Percentiles rank a stretch among this genome's conserved stretches.
phyloP scores from a whole-genome alignment of 2,888 invertebrate species.

The Cylindroiulus punctatus region DNA sequence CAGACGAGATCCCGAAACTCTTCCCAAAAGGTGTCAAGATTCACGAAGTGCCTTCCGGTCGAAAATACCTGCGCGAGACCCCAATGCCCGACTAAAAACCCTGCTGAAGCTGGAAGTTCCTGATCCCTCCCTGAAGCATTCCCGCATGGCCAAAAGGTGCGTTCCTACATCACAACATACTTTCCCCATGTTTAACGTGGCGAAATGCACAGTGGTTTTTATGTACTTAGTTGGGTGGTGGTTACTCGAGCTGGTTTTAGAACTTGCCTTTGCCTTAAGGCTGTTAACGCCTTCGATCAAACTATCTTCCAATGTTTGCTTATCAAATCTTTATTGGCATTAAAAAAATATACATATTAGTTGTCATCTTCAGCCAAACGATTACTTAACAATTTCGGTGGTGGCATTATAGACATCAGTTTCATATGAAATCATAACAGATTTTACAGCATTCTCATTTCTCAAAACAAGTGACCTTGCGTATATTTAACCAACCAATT shows the following conservation, averaged over 20 bases:
- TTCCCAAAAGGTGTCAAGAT: slow-evolving; percentile 79
- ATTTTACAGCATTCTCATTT: too few species aligned
- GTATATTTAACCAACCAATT: too few species aligned
- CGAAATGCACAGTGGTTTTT: background rate
- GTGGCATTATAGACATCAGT: too few species aligned
- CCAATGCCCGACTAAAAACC: slow-evolving; percentile 44
- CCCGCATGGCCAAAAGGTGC: background rate
- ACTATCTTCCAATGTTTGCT: background rate
- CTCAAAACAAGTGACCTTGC: too few species aligned
- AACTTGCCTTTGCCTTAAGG: background rate
- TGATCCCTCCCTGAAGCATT: background rate
- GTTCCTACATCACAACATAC: background rate
- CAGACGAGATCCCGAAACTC: slow-evolving; percentile 74
- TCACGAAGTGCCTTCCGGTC: slow-evolving; percentile 83
- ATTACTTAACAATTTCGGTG: too few species aligned
- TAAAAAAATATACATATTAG: too few species aligned
- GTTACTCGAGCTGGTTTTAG: background rate
- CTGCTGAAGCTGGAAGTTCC: background rate
- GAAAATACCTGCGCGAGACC: slow-evolving; percentile 80
- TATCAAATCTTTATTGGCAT: background rate
- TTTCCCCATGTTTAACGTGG: background rate
- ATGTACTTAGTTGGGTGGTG: background rate
- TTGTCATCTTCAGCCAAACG: too few species aligned
- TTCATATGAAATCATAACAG: too few species aligned
- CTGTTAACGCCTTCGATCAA: background rate